These are phyloP conservation scores for Peucedramus taeniatus DNA, from an alignment of 2,113 vertebrate species.

Conservation along the genomic window DNA sequence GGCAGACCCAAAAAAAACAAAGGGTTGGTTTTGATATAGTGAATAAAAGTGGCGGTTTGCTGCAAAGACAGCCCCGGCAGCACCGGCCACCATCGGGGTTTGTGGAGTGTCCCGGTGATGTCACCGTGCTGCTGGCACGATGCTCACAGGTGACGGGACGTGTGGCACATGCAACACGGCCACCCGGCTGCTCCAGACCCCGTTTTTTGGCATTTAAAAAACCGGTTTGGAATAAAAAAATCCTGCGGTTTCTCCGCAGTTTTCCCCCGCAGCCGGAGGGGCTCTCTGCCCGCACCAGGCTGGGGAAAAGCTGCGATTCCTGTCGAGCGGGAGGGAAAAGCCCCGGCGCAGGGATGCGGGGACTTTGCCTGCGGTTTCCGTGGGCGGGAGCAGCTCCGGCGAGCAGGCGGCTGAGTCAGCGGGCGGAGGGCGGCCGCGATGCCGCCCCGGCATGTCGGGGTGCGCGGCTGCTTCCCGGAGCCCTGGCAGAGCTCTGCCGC, in stretches of 20 bases:
- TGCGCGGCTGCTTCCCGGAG: background rate
- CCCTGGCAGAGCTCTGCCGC: background rate
- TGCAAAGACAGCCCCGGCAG: background rate
- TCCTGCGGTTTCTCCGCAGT: accelerated
- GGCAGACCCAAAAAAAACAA: background rate
- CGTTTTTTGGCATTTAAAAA: accelerated
- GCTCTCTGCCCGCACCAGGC: background rate
- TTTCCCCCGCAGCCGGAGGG: background rate
- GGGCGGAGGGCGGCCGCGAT: background rate
- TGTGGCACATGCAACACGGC: accelerated
- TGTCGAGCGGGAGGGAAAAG: background rate
- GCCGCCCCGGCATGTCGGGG: background rate
- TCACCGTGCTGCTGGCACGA: accelerated
- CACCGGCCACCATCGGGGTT: accelerated
- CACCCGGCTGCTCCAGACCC: background rate
- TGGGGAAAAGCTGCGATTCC: background rate
- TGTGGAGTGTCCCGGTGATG: background rate
- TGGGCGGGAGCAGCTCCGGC: constrained; percentile 4
- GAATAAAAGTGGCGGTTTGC: accelerated
- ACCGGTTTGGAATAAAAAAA: background rate
- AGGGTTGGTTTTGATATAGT: background rate
- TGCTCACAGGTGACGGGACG: background rate
- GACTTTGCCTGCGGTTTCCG: constrained; percentile 30
- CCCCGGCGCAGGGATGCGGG: background rate
- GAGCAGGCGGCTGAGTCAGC: constrained; percentile 33